Conservation (phyloP, 2,888 invertebrate genomes). For the Phengaris alcon region DNA sequence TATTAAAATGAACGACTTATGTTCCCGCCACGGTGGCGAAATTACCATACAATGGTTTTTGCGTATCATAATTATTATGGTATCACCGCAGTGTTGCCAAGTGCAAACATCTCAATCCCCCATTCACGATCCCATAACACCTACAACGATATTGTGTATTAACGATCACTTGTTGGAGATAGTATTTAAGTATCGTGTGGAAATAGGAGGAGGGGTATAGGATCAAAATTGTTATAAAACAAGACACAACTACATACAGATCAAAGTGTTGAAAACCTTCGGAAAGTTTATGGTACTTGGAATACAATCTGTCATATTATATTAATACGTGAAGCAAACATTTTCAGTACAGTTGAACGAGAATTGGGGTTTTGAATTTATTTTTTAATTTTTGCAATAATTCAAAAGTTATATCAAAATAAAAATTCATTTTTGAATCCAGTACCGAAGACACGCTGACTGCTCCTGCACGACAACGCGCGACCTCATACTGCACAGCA, state of each 20-base stretch:
- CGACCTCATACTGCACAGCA: no score
- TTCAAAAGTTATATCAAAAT: no score
- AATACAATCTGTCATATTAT: no score
- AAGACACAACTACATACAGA: not conserved
- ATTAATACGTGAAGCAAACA: no score
- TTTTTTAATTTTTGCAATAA: no score
- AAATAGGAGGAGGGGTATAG: not conserved
- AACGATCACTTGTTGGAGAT: slow-evolving; percentile 14
- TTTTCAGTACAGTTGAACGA: no score
- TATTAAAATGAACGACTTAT: not conserved
- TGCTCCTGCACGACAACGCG: no score
- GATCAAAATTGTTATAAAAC: not conserved
- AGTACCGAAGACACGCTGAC: no score
- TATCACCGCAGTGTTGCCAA: slow-evolving; percentile 37
- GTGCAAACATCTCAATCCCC: slow-evolving; percentile 62
- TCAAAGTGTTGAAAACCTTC: no score
- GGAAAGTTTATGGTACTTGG: no score
- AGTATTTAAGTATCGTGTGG: not conserved
- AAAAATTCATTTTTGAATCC: no score
- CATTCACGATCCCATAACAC: slow-evolving; percentile 45
- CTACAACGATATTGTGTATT: slow-evolving; percentile 33
- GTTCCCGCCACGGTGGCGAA: not conserved
- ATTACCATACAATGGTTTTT: not conserved
- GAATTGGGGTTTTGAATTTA: no score
- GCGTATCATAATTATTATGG: slow-evolving; percentile 4